Evolutionary conservation across 1,140 invertebrate species (phyloP).

Genomic region (Drosophila pruinosa): DNA sequence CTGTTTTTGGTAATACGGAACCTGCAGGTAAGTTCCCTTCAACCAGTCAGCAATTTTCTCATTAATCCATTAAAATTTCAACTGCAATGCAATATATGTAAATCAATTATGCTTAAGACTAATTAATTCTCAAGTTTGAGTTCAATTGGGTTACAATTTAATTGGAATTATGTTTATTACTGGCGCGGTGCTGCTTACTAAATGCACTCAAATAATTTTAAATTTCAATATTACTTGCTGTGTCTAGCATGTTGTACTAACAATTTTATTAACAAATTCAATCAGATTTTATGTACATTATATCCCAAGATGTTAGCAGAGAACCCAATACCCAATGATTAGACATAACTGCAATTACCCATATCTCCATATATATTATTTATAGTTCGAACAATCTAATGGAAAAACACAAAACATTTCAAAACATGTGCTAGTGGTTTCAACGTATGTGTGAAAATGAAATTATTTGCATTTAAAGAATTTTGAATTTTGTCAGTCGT

Average conservation of each 20-base stretch:
- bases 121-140: conserved; percentile 9
- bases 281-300: background rate
- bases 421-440: conserved; percentile 1
- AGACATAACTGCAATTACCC: background rate
- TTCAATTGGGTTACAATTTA: conserved; percentile 1
- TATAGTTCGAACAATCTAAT: background rate
- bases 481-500: conserved; percentile 19
- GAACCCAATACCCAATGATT: background rate
- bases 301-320: background rate
- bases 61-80: conserved; percentile 39
- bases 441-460: conserved; percentile 31
- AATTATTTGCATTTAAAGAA: conserved; percentile 9
- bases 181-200: conserved; percentile 4
- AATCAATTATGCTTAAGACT: conserved; percentile 15
- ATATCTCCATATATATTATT: background rate
- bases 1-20: conserved; percentile 91
- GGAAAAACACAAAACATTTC: background rate
- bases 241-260: conserved; percentile 39
- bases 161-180: conserved; percentile 2
- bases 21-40: conserved; percentile 86
- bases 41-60: conserved; percentile 16
- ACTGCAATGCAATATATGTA: conserved; percentile 40
- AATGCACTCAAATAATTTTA: conserved; percentile 2
- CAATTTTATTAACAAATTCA: conserved; percentile 5
- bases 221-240: conserved; percentile 16